Conservation (phyloP, 1,140 invertebrate species). For the Orius insidiosus region DNA sequence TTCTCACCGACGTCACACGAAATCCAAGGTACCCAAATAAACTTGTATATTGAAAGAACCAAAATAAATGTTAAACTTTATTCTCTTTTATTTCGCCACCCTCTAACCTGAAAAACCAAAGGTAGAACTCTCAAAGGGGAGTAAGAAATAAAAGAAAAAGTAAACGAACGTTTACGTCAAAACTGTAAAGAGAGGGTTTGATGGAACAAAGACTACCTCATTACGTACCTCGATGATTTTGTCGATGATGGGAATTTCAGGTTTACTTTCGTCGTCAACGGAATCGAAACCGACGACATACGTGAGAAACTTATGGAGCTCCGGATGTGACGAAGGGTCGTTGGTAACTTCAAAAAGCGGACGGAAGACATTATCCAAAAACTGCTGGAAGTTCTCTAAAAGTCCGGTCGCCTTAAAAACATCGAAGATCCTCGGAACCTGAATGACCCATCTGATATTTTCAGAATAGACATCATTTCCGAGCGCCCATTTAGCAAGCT, state of each 20-base stretch:
- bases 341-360: slow-evolving; percentile 94
- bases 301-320: slow-evolving; percentile 80
- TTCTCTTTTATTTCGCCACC: too few species aligned
- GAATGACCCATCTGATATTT: slow-evolving; percentile 92
- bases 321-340: slow-evolving; percentile 77
- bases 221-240: slow-evolving; percentile 47
- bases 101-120: too few species aligned
- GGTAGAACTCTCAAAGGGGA: too few species aligned
- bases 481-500: slow-evolving; percentile 88
- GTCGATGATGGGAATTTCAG: slow-evolving; percentile 88
- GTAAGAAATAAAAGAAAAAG: too few species aligned
- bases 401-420: slow-evolving; percentile 93
- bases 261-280: slow-evolving; percentile 98
- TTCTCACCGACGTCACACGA: too few species aligned
- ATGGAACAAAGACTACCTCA: too few species aligned
- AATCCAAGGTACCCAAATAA: too few species aligned
- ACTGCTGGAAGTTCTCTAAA: slow-evolving; percentile 86
- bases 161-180: too few species aligned
- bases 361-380: slow-evolving; percentile 87
- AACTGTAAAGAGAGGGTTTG: too few species aligned
- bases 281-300: slow-evolving; percentile 92
- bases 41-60: too few species aligned
- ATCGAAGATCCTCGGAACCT: slow-evolving; percentile 86
- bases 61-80: too few species aligned
- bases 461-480: slow-evolving; percentile 74